Evolutionary conservation across 64 coral and sea anemone genomes (phyloP).

Genomic region (Montipora efflorescens): DNA sequence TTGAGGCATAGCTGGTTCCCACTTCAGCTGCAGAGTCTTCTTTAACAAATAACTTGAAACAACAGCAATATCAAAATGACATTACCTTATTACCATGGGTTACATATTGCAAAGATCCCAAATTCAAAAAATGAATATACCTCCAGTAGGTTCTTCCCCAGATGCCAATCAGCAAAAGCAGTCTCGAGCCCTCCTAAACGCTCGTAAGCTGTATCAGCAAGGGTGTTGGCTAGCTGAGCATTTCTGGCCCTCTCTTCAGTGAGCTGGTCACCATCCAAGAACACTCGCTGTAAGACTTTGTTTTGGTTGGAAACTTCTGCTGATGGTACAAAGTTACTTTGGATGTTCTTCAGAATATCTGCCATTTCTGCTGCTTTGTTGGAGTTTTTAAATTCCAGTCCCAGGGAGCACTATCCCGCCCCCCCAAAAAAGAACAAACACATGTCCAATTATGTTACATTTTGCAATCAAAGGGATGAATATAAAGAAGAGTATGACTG

Average conservation of each 20-base stretch:
- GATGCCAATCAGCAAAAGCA: conserved; percentile 62
- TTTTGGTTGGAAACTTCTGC: not conserved
- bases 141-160: conserved; percentile 32
- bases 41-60: not conserved
- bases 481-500: not conserved
- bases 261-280: conserved; percentile 44
- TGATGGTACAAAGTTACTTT: conserved; percentile 35
- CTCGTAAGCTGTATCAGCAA: conserved; percentile 39
- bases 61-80: no score
- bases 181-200: conserved; percentile 4
- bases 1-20: conserved; percentile 50
- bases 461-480: not conserved
- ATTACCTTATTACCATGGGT: no score
- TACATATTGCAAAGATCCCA: no score
- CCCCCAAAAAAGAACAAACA: not conserved
- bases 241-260: conserved; percentile 43
- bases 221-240: conserved; percentile 41
- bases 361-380: conserved; percentile 71
- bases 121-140: not conserved
- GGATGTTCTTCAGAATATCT: conserved; percentile 35
- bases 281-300: conserved; percentile 5
- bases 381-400: conserved; percentile 47
- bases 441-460: not conserved
- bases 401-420: conserved; percentile 19
- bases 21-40: conserved; percentile 33